A percentile compares a stretch with the other conserved stretches of the same genome.
Evolutionary conservation across 2,113 vertebrate species (phyloP).

Genomic region (Motacilla alba): DNA sequence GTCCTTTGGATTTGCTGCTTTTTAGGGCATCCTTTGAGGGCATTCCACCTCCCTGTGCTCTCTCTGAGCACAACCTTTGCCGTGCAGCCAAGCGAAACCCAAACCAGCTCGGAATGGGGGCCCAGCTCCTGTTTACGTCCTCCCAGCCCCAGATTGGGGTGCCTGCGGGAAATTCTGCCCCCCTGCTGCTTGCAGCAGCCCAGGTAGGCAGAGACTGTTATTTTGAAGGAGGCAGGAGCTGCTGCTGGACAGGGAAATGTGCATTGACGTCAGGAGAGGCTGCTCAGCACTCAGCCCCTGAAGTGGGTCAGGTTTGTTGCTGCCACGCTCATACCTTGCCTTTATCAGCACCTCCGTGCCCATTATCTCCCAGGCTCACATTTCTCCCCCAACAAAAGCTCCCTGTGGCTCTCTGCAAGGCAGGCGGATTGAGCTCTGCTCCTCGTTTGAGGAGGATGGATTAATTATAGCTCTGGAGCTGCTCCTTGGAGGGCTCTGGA

Average conservation of each 20-base stretch:
- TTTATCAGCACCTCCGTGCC: slow-evolving; percentile 33
- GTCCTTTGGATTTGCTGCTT: background rate
- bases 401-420: background rate
- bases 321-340: background rate
- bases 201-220: slow-evolving; percentile 29
- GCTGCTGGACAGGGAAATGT: slow-evolving; percentile 21
- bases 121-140: background rate
- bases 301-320: slow-evolving; percentile 61
- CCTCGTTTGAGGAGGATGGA: background rate
- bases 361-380: background rate
- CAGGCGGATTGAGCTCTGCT: background rate
- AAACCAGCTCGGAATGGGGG: rapidly evolving
- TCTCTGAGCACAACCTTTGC: background rate
- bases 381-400: slow-evolving; percentile 8
- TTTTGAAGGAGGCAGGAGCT: slow-evolving; percentile 26
- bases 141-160: background rate
- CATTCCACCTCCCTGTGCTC: background rate
- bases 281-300: slow-evolving; percentile 44
- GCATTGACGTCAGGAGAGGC: slow-evolving; percentile 62
- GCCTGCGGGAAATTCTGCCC: background rate
- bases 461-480: slow-evolving; percentile 46
- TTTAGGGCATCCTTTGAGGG: background rate
- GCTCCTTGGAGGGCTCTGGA: background rate
- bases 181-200: background rate
- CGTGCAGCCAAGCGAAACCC: rapidly evolving